Conservation (phyloP, 1,140 invertebrate genomes). For the Neoseiulus cucumeris region DNA sequence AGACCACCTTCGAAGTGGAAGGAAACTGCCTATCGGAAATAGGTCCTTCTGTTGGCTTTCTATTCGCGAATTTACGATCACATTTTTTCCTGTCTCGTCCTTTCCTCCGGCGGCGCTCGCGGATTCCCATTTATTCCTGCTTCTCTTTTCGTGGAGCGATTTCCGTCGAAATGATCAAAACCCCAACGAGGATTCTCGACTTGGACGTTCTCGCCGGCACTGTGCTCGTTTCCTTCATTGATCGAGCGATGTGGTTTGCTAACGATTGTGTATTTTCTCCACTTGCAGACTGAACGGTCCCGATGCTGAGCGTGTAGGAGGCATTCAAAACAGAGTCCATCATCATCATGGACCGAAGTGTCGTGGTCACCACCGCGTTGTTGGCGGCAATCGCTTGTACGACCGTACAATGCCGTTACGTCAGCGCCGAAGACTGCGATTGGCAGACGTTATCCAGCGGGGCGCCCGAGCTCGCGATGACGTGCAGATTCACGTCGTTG, state of each 20-base stretch:
- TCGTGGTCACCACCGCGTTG: not conserved
- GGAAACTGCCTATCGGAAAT: too few species aligned
- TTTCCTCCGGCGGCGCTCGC: too few species aligned
- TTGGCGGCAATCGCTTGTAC: not conserved
- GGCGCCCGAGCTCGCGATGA: constrained; percentile 1
- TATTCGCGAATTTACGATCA: too few species aligned
- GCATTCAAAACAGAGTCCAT: not conserved
- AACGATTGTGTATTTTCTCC: not conserved
- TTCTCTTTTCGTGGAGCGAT: too few species aligned
- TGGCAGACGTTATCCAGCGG: constrained; percentile 33
- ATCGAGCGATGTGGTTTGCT: not conserved
- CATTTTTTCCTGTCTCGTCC: too few species aligned
- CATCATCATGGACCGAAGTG: not conserved
- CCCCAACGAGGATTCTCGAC: too few species aligned
- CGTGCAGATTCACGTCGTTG: not conserved
- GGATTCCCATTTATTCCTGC: too few species aligned
- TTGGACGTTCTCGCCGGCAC: too few species aligned
- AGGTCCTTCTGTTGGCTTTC: too few species aligned
- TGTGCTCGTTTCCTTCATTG: too few species aligned
- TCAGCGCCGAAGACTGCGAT: constrained; percentile 59
- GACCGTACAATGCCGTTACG: constrained; percentile 34
- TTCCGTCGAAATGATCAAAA: too few species aligned
- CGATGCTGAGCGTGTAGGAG: not conserved
- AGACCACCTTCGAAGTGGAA: too few species aligned
- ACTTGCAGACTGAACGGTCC: not conserved